phyloP scores from a whole-genome alignment of 2,113 vertebrate species.

The Cricetomys ansorgei region DNA sequence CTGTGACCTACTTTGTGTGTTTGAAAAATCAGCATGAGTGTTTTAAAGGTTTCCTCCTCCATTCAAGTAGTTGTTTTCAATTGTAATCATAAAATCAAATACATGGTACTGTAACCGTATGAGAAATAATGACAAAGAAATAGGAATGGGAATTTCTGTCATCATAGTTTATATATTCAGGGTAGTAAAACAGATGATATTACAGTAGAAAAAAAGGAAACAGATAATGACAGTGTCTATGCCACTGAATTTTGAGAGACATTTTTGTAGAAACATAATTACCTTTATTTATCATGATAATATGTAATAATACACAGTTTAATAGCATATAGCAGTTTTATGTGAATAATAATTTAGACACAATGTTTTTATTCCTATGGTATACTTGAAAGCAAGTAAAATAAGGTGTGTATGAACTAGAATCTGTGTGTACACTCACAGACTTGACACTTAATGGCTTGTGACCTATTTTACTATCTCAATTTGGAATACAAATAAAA shows the following conservation, averaged over 20 bases:
- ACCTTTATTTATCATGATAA: neutral
- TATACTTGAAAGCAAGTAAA: neutral
- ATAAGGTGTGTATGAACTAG: neutral
- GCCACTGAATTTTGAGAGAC: neutral
- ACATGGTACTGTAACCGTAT: neutral
- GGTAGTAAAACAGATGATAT: neutral
- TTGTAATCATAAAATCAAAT: neutral
- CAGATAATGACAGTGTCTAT: neutral
- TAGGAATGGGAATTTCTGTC: neutral
- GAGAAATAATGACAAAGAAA: neutral
- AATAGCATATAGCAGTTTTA: neutral
- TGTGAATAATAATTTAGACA: neutral
- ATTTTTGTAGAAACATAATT: neutral
- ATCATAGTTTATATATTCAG: neutral
- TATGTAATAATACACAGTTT: neutral
- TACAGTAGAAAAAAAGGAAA: neutral
- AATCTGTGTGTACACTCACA: neutral
- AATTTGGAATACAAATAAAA: neutral
- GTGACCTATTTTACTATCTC: neutral
- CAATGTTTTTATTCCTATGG: neutral
- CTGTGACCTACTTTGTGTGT: neutral
- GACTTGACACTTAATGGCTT: neutral
- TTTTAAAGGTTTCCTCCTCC: neutral
- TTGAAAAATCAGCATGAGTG: neutral
- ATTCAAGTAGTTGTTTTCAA: neutral